These are phyloP conservation scores for Heterohyrax brucei DNA, from an alignment of 2,797 vertebrate genomes.

Conservation along the genomic window DNA sequence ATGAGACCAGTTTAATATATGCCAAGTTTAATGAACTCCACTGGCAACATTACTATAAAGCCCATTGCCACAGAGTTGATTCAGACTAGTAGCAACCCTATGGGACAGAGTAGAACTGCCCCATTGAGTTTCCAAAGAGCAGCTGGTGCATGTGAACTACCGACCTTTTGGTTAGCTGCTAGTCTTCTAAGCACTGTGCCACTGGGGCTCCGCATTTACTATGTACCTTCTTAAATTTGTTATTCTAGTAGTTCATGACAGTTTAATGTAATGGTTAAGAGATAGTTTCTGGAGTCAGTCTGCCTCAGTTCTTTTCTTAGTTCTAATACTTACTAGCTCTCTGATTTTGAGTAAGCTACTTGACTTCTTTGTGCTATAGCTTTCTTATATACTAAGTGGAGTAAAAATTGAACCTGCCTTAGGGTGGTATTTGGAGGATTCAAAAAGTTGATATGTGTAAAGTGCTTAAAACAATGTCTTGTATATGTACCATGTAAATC, in stretches of 20 bases:
- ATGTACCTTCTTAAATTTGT: neutral
- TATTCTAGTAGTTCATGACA: neutral
- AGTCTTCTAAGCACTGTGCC: too few relatives aligned
- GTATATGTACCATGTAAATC: neutral
- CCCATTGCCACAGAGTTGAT: too few relatives aligned
- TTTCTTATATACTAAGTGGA: neutral
- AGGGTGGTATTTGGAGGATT: neutral
- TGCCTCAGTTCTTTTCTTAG: neutral
- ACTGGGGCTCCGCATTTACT: too few relatives aligned
- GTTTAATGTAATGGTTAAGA: neutral
- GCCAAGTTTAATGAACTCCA: constrained; percentile 1
- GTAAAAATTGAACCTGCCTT: neutral
- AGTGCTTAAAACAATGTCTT: neutral
- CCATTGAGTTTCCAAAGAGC: too few relatives aligned
- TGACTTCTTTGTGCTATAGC: constrained; percentile 5
- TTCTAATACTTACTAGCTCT: neutral
- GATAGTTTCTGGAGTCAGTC: constrained; percentile 23
- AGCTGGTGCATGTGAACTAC: too few relatives aligned
- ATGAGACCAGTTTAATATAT: neutral
- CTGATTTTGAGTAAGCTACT: neutral
- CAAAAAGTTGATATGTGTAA: neutral
- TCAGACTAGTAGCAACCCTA: too few relatives aligned
- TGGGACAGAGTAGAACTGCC: too few relatives aligned
- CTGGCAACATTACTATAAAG: neutral
- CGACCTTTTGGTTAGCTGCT: too few relatives aligned